Evolutionary conservation across 2,797 vertebrate genomes (phyloP), one percentile per base, ranked within the genome.

Genomic region (Malurus leucopterus): DNA sequence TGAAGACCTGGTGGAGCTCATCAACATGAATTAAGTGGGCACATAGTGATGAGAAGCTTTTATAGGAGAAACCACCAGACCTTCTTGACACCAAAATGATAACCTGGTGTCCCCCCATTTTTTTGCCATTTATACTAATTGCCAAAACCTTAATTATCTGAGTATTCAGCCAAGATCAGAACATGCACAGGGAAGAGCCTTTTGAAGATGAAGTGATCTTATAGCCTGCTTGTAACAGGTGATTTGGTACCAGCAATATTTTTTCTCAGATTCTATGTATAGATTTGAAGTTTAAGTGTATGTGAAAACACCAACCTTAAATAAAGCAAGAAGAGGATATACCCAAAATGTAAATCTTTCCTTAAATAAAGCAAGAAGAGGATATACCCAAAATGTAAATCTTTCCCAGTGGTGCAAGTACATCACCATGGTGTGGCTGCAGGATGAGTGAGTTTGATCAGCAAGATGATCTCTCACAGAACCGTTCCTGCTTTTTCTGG

Each of bases 21-120:
- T 24, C 9, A 41, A 0, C 18, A 8, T 41, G 26, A 82, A 34
- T 21, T 34, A 64, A 54, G 9, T 58, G 41, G 61, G n/a, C 20
- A 30, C 4, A 1, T 17, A 44, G 4, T 22, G 22, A 51, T 47
- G 44, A 59, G 26, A 38, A 76, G 38, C 26, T 73, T 88, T 62
- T 20, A 15, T 55, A 16, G 40, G 32, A 78, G 68, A 73, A 87
- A 22, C 26, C 53, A 13, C 18, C 20, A 29, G 22, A 12, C 21
- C 16, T 44, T 46, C 30, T 69, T 18, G 6, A 43, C 12, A 40
- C n/a, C 13, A 36, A 15, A 84, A 86, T 72, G 27, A 11, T 8
- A 63, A 11, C 24, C 32, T 0, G 0, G 13, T 69, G 40, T 55
- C 20, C 24, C 7, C 40, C 15, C 6, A 0, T 30, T 47, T 62